A percentile compares a stretch with the other conserved stretches of the same genome.
These are phyloP conservation scores for Anabacerthia variegaticeps DNA, from an alignment of 2,797 vertebrate genomes.

Conservation along the genomic window DNA sequence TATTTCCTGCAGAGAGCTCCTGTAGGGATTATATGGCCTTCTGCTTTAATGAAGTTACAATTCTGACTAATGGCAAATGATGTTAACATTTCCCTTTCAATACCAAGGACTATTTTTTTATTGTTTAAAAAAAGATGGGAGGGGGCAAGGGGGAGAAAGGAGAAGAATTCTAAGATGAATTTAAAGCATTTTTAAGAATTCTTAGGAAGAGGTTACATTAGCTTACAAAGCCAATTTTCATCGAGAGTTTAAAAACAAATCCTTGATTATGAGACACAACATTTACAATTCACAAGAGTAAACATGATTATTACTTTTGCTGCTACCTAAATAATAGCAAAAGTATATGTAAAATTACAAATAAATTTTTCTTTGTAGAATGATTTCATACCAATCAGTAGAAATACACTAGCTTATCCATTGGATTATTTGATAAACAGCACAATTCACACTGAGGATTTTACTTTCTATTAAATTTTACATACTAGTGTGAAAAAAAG, in stretches of 20 bases:
- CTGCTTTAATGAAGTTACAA: constrained; percentile 71
- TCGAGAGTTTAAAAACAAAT: not conserved
- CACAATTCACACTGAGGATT: not conserved
- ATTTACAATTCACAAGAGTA: not conserved
- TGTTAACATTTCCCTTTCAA: constrained; percentile 54
- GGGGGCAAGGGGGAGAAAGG: too few relatives aligned
- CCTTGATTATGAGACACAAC: not conserved
- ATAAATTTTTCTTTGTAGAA: not conserved
- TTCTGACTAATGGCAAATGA: constrained; percentile 64
- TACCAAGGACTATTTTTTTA: constrained; percentile 1
- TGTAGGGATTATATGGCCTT: constrained; percentile 60
- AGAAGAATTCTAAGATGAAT: not conserved
- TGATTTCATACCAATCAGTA: not conserved
- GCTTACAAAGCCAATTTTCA: not conserved
- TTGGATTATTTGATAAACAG: not conserved
- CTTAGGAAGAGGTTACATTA: not conserved
- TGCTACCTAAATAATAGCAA: not conserved
- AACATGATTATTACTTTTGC: not conserved
- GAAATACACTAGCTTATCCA: not conserved
- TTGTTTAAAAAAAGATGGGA: not conserved
- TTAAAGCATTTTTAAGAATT: not conserved
- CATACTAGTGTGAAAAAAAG: not conserved
- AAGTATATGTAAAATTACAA: not conserved
- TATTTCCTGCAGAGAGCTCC: constrained; percentile 66
- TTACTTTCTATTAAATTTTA: not conserved